Evolutionary conservation across 2,113 vertebrate genomes (phyloP).

Genomic region (Petrocephalus zakoni): DNA sequence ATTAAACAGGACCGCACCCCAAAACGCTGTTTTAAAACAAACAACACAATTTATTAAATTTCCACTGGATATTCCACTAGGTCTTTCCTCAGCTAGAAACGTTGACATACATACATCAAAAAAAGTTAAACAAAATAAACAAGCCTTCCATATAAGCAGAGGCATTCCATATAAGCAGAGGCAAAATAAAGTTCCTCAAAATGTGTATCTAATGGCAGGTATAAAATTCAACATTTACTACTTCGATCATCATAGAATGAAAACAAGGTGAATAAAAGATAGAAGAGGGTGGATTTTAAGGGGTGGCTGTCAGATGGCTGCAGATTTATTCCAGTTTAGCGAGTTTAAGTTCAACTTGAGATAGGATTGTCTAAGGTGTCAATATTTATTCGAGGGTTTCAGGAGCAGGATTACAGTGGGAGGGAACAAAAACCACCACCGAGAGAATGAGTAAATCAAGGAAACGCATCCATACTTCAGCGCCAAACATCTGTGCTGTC

Average conservation of each 20-base stretch:
- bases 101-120: not conserved
- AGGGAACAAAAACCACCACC: not conserved
- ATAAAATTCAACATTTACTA: not conserved
- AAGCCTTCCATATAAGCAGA: not conserved
- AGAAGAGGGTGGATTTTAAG: not conserved
- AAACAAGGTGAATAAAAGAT: not conserved
- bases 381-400: not conserved
- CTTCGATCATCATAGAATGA: not conserved
- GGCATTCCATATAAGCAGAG: not conserved
- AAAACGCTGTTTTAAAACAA: constrained; percentile 29
- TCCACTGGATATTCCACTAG: not conserved
- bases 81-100: not conserved
- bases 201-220: not conserved
- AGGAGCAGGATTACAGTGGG: not conserved
- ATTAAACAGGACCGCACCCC: not conserved
- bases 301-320: not conserved
- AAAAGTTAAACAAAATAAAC: not conserved
- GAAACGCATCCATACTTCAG: not conserved
- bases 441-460: not conserved
- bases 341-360: not conserved
- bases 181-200: not conserved
- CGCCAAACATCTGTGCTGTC: not conserved
- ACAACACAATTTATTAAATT: constrained; percentile 18
- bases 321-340: constrained; percentile 14
- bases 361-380: not conserved